Percentiles rank a stretch among this genome's conserved stretches.
phyloP scores from a whole-genome alignment of 2,888 invertebrate species.

The Torymus aiolomorphi region DNA sequence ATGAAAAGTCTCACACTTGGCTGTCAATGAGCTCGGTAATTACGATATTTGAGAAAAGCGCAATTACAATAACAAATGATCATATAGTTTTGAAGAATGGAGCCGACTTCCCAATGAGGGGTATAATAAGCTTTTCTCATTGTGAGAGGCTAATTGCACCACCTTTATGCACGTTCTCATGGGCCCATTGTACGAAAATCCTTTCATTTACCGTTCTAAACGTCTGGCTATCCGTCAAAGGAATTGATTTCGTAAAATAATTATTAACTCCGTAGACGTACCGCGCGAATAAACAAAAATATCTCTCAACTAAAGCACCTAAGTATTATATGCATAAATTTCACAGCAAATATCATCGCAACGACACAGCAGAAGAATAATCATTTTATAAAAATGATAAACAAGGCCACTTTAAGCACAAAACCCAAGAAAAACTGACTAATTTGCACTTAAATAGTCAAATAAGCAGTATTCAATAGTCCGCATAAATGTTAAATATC shows the following conservation, averaged over 20 bases:
- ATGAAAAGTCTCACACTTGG: constrained; percentile 26
- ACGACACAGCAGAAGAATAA: constrained; percentile 18
- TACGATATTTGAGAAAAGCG: not conserved
- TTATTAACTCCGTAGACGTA: constrained; percentile 17
- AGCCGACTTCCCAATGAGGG: constrained; percentile 20
- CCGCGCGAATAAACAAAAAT: not conserved
- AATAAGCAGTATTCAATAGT: constrained; percentile 7
- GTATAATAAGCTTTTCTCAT: constrained; percentile 17
- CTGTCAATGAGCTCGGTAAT: not conserved
- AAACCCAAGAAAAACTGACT: not conserved
- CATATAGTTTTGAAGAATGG: constrained; percentile 21
- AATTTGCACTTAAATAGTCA: constrained; percentile 3
- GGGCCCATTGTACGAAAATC: too few relatives aligned
- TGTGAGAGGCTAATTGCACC: not conserved
- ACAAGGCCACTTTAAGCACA: not conserved
- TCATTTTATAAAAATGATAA: constrained; percentile 7
- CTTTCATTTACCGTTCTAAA: not conserved
- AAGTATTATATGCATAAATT: constrained; percentile 23
- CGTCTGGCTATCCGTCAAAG: not conserved
- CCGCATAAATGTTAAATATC: not conserved
- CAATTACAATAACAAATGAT: constrained; percentile 8
- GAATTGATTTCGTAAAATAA: constrained; percentile 36
- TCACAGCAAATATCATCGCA: constrained; percentile 13
- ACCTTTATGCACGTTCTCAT: constrained; percentile 23
- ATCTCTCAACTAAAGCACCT: constrained; percentile 32